phyloP scores from a whole-genome alignment of 1,140 invertebrate species.

The Triops cancriformis region DNA sequence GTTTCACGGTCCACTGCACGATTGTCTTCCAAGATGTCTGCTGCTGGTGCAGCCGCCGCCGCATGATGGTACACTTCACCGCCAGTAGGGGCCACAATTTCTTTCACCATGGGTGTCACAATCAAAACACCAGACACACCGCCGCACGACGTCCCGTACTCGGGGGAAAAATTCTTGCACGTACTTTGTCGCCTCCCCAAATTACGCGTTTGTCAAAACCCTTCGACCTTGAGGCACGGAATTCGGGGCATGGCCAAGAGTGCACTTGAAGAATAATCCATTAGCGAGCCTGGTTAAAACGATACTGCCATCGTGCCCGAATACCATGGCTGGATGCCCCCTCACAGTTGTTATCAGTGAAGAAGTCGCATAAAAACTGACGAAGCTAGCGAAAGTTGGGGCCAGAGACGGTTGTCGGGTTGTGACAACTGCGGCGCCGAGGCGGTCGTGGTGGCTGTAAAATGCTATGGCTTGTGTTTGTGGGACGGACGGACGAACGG shows the following conservation, averaged over 20 bases:
- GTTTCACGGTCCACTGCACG: background rate
- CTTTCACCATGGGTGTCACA: background rate
- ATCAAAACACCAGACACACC: background rate
- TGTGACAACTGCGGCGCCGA: slow-evolving; percentile 11
- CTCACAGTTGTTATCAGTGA: background rate
- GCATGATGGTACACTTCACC: slow-evolving; percentile 1
- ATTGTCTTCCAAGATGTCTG: background rate
- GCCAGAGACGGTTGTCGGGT: background rate
- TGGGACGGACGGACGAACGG: background rate
- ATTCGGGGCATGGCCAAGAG: background rate
- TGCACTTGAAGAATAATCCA: background rate
- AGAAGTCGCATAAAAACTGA: slow-evolving; percentile 14
- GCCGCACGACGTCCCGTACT: background rate
- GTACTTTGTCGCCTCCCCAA: too few relatives aligned
- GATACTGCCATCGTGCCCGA: background rate
- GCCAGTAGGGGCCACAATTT: slow-evolving; percentile 12
- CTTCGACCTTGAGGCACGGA: too few relatives aligned
- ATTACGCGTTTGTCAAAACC: too few relatives aligned
- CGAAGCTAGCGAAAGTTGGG: background rate
- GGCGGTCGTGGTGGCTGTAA: slow-evolving; percentile 1
- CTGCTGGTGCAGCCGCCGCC: background rate
- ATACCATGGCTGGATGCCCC: background rate
- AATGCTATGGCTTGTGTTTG: slow-evolving; percentile 4
- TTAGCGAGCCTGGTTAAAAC: background rate
- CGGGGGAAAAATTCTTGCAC: background rate